phyloP scores from a whole-genome alignment of 1,140 invertebrate species.

The Cydia pomonella region DNA sequence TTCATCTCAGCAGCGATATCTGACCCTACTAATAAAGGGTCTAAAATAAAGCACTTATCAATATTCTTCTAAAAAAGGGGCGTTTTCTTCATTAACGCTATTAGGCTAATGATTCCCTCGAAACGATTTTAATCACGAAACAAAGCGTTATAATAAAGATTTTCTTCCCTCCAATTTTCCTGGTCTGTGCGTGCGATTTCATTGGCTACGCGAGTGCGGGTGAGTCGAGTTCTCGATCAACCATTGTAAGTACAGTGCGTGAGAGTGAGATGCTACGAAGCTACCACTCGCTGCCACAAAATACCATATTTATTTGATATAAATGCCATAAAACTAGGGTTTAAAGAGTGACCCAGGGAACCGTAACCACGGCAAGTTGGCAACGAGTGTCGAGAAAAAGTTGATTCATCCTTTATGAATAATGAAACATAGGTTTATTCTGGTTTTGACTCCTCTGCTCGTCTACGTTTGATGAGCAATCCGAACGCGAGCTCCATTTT shows the following conservation, averaged over 20 bases:
- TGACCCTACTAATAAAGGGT: not conserved
- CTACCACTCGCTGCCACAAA: too few relatives aligned
- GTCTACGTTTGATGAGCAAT: not conserved
- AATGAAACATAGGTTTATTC: too few relatives aligned
- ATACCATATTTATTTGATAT: too few relatives aligned
- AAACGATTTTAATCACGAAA: conserved; percentile 66
- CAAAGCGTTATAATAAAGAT: conserved; percentile 68
- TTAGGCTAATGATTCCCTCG: conserved; percentile 64
- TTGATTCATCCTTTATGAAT: too few relatives aligned
- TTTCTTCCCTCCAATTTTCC: conserved; percentile 41
- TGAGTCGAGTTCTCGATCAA: not conserved
- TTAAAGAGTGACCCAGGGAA: too few relatives aligned
- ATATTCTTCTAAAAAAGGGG: not conserved
- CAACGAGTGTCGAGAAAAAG: too few relatives aligned
- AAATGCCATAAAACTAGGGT: too few relatives aligned
- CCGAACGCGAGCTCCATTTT: not conserved
- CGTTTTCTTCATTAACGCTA: conserved; percentile 56
- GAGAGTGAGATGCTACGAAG: too few relatives aligned
- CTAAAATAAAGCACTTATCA: conserved; percentile 11
- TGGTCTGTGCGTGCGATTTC: not conserved
- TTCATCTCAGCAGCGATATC: not conserved
- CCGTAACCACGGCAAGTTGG: too few relatives aligned
- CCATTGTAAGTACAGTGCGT: not conserved
- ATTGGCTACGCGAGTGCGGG: not conserved
- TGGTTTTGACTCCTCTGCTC: not conserved